Conservation (phyloP, 2,797 vertebrate genomes). For the Acridotheres tristis region DNA sequence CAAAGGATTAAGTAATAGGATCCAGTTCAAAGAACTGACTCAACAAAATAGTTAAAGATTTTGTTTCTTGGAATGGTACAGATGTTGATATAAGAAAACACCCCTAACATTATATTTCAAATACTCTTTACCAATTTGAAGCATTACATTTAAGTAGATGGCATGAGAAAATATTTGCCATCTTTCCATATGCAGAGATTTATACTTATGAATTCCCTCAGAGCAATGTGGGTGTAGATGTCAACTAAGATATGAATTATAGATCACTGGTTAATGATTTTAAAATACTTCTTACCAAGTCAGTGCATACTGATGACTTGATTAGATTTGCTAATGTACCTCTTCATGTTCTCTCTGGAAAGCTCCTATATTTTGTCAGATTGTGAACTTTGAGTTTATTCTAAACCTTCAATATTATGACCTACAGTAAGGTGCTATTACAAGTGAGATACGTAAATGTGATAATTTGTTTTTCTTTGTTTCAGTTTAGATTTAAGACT, state of each 20-base stretch:
- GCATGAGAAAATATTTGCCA: not conserved
- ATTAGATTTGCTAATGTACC: constrained; percentile 25
- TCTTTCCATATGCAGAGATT: not conserved
- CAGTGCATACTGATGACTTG: constrained; percentile 16
- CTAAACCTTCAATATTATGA: not conserved
- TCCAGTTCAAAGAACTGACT: not conserved
- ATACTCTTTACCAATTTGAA: not conserved
- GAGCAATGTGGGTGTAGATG: not conserved
- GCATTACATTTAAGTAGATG: not conserved
- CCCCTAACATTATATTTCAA: not conserved
- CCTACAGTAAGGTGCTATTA: not conserved
- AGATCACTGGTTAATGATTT: constrained; percentile 43
- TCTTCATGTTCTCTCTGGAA: not conserved
- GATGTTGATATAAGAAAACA: not conserved
- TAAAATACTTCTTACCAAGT: not conserved
- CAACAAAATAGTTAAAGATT: not conserved
- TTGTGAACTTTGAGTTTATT: not conserved
- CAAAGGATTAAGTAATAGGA: not conserved
- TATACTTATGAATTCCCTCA: not conserved
- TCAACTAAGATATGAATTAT: constrained; percentile 28
- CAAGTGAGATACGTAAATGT: not conserved
- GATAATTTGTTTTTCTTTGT: not conserved
- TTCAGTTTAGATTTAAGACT: not conserved
- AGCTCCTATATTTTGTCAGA: not conserved
- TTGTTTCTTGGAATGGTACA: not conserved